Conservation (phyloP, 1,140 invertebrate genomes). For the Tribolium madens region DNA sequence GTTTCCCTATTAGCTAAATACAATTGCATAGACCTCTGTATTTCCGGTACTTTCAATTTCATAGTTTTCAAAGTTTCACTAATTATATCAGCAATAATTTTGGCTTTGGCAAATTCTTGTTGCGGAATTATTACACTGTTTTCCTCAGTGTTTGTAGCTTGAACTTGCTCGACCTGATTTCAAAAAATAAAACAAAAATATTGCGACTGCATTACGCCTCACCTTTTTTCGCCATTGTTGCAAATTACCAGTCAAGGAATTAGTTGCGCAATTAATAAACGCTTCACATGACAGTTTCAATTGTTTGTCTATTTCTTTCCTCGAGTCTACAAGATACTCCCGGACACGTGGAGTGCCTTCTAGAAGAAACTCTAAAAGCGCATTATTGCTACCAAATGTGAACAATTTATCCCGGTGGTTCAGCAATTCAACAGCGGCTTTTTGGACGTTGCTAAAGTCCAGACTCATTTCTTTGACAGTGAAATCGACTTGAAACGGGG, state of each 20-base stretch:
- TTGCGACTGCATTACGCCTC: no score
- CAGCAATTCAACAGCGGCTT: conserved; percentile 86
- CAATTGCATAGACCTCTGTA: conserved; percentile 91
- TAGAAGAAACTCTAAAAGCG: conserved; percentile 90
- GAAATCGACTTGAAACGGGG: conserved; percentile 97
- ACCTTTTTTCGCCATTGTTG: conserved; percentile 50
- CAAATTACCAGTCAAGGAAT: conserved; percentile 75
- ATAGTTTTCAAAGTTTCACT: conserved; percentile 76
- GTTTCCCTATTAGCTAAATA: conserved; percentile 97
- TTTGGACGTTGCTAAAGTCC: conserved; percentile 91
- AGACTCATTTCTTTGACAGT: conserved; percentile 91
- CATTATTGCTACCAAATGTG: conserved; percentile 88
- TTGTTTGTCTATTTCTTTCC: conserved; percentile 94
- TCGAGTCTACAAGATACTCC: conserved; percentile 92
- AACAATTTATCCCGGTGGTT: conserved; percentile 91
- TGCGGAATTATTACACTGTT: conserved; percentile 62
- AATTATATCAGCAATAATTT: conserved; percentile 71
- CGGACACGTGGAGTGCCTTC: conserved; percentile 92
- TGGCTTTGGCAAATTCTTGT: conserved; percentile 68
- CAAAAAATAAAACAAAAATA: background rate
- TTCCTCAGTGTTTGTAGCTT: conserved; percentile 52
- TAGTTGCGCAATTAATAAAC: conserved; percentile 87
- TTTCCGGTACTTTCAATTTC: conserved; percentile 81
- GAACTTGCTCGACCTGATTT: conserved; percentile 45
- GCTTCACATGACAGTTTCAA: conserved; percentile 92